phyloP scores from a whole-genome alignment of 2,888 invertebrate genomes.

The Kryphioiulus occultus region DNA sequence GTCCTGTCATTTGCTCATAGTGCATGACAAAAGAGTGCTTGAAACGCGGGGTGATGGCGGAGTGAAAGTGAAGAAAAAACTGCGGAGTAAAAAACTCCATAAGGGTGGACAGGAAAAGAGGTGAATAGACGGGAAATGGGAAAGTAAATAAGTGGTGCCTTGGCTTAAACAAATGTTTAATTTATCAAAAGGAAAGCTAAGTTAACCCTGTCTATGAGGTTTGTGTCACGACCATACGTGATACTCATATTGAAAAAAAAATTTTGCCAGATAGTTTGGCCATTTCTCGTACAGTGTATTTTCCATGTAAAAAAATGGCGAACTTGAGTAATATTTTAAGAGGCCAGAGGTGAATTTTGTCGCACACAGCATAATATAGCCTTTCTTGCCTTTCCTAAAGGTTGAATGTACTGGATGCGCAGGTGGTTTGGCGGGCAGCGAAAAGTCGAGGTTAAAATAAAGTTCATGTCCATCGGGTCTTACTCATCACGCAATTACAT shows the following conservation, averaged over 20 bases:
- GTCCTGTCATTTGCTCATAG: conserved; percentile 27
- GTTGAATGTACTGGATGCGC: conserved; percentile 28
- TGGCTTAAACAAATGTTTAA: conserved; percentile 34
- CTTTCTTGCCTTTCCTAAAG: neutral
- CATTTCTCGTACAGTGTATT: neutral
- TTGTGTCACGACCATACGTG: conserved; percentile 32
- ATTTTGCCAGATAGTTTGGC: neutral
- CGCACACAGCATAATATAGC: neutral
- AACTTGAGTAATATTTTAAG: conserved; percentile 10
- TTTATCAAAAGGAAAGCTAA: conserved; percentile 4
- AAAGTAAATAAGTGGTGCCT: conserved; percentile 31
- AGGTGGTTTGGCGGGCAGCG: neutral
- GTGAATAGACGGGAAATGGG: conserved; percentile 36
- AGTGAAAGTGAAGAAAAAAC: neutral
- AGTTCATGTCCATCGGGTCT: neutral
- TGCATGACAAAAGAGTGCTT: conserved; percentile 32
- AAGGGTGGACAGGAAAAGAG: conserved; percentile 23
- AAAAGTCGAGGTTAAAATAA: neutral
- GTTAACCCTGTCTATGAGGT: neutral
- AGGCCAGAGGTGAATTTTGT: conserved; percentile 23
- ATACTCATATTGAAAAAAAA: neutral
- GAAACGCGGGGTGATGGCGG: neutral
- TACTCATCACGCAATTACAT: neutral
- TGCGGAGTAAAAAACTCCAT: neutral
- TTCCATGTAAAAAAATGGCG: neutral